phyloP scores from a whole-genome alignment of 2,113 vertebrate genomes.

The Bettongia penicillata region DNA sequence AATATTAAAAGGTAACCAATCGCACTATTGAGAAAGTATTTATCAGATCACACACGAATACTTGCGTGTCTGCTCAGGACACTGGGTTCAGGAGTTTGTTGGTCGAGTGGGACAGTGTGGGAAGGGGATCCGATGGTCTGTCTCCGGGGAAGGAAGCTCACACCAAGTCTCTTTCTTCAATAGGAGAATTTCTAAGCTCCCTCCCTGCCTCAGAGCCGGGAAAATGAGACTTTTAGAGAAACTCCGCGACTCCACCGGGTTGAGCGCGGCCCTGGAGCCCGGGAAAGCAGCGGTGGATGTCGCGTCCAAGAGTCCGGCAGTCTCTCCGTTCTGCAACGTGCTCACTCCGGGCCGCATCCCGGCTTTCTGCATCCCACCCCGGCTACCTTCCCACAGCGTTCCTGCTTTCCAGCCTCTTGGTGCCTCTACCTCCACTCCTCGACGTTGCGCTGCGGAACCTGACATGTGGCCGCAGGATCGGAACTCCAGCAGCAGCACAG shows the following conservation, averaged over 20 bases:
- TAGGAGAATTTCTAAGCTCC: background rate
- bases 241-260: constrained; percentile 62
- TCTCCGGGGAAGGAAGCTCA: background rate
- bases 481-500: background rate
- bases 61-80: background rate
- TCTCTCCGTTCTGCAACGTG: constrained; percentile 79
- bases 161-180: background rate
- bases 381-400: constrained; percentile 57
- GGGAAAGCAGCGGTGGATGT: constrained; percentile 34
- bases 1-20: background rate
- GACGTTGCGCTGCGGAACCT: constrained; percentile 49
- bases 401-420: background rate
- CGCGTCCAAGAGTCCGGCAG: background rate
- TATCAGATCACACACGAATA: background rate
- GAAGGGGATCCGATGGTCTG: background rate
- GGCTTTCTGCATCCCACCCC: constrained; percentile 85
- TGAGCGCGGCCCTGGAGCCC: constrained; percentile 47
- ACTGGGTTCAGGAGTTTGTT: background rate
- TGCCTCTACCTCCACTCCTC: constrained; percentile 48
- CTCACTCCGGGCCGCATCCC: constrained; percentile 86
- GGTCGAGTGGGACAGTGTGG: background rate
- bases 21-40: background rate
- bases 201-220: background rate
- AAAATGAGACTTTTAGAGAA: constrained; percentile 82
- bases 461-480: constrained; percentile 17